Evolutionary conservation across 2,797 vertebrate genomes (phyloP).

Genomic region (Enteromius radiatus): DNA sequence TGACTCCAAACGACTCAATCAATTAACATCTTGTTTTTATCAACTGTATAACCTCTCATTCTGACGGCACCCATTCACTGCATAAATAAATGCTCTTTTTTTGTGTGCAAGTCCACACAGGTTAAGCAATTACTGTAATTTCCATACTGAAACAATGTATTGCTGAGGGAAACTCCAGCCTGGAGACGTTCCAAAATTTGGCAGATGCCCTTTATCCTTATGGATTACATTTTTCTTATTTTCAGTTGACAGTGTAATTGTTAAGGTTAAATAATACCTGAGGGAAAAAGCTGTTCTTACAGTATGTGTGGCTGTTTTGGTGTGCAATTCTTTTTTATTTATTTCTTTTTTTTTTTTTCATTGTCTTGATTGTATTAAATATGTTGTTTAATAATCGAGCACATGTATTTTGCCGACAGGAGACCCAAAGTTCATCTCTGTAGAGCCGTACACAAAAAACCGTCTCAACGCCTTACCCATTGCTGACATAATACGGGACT

Average conservation of each 20-base stretch:
- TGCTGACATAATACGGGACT: constrained; percentile 92
- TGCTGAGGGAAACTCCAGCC: constrained; percentile 11
- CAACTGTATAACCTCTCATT: too few relatives aligned
- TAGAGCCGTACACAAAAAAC: constrained; percentile 97
- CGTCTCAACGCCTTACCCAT: constrained; percentile 90
- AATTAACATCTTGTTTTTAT: neutral
- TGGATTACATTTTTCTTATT: neutral
- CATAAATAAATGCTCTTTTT: neutral
- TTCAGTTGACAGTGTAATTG: neutral
- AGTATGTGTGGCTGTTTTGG: neutral
- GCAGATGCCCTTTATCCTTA: neutral
- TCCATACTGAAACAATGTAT: neutral
- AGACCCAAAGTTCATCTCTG: constrained; percentile 90
- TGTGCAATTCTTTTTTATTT: too few relatives aligned
- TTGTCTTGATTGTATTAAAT: neutral
- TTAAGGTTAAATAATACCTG: neutral
- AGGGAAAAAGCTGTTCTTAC: neutral
- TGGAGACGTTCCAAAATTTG: constrained; percentile 1
- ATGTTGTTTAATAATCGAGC: neutral
- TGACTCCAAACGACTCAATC: neutral
- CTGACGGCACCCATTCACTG: too few relatives aligned
- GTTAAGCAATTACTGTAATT: neutral
- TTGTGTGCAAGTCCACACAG: neutral
- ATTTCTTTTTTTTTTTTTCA: neutral
- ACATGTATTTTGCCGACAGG: constrained; percentile 71